Evolutionary conservation across 2,797 vertebrate genomes (phyloP), one percentile per base, ranked within the genome.

Genomic region (Synaphobranchus kaupii): DNA sequence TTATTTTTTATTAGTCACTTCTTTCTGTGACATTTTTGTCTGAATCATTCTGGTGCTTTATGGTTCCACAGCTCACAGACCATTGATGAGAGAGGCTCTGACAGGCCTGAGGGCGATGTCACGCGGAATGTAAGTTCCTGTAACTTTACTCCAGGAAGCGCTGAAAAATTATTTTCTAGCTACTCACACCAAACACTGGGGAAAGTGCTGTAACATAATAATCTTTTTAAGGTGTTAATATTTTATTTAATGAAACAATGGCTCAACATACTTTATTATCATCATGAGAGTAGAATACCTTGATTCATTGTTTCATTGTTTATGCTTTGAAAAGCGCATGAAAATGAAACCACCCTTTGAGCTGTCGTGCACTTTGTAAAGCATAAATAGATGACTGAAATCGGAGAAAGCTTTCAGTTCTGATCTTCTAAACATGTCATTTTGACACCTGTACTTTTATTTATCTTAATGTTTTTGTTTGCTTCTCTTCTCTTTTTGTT

Each of bases 21-120:
- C 25, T 31, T 71, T 28, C n/a, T 2, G 31, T 28, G 31, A 3
- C 10, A 31, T 76, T 76, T 76, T 39, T 78, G 73, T 20, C 39
- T 47, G 73, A 44, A 78, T 78, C 17, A 78, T 44, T 47, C 31
- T 73, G 56, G 22, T 83, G 17, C 48, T 78, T 25, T n/a, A 3
- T 7, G 10, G 31, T 84, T 9, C 78, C 4, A 80, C 93, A 97
- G 97, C 81, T 93, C 94, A 22, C 84, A 91, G 44, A 93, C 90
- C 3, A 93, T 92, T 4, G 89, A 94, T 20, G 90, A 94, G 89
- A 92, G 90, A 34, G n/a, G 0, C 58, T 0, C 0, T 0, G 87
- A 89, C 0, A 66, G 0, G 12, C n/a, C 85, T 9, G 91, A 94
- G 0, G 91, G 87, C 6, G 34, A 47, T 4, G 12, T 87, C 66